Conservation (phyloP, 1,140 invertebrate species). For the Aleiodes sp. region DNA sequence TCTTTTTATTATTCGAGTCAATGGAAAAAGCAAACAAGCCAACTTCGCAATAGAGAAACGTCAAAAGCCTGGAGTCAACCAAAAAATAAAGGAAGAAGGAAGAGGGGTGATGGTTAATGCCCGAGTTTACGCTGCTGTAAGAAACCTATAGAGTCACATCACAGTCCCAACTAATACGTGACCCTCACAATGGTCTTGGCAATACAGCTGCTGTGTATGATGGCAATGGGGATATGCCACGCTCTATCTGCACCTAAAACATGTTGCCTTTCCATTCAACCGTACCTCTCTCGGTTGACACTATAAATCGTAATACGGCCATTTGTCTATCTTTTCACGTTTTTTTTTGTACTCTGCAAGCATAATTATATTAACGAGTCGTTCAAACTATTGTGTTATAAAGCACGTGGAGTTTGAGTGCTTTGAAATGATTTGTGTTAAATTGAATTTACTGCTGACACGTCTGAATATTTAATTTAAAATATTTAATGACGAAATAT, state of each 20-base stretch:
- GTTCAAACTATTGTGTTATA: neutral
- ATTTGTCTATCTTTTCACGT: conserved; percentile 9
- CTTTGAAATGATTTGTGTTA: neutral
- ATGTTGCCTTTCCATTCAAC: conserved; percentile 11
- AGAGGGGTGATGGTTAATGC: neutral
- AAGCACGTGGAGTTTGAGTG: neutral
- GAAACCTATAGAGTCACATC: conserved; percentile 13
- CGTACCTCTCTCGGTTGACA: conserved; percentile 2
- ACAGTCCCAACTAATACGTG: conserved; percentile 36
- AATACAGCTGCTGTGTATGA: conserved; percentile 36
- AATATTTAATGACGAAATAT: too few relatives aligned
- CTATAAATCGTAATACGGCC: conserved; percentile 12
- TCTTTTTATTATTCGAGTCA: conserved; percentile 27
- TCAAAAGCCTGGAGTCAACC: conserved; percentile 11
- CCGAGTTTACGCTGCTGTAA: conserved; percentile 25
- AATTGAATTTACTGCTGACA: neutral
- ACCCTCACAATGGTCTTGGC: conserved; percentile 34
- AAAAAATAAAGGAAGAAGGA: neutral
- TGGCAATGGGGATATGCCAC: neutral
- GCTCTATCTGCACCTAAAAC: conserved; percentile 1
- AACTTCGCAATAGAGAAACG: neutral
- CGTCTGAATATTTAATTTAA: too few relatives aligned
- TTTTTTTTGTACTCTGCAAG: neutral
- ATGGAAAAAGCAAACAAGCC: conserved; percentile 36
- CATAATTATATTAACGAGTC: conserved; percentile 23